These are phyloP conservation scores for Cryptus viduatorius DNA, from an alignment of 2,888 invertebrate species.

Conservation along the genomic window DNA sequence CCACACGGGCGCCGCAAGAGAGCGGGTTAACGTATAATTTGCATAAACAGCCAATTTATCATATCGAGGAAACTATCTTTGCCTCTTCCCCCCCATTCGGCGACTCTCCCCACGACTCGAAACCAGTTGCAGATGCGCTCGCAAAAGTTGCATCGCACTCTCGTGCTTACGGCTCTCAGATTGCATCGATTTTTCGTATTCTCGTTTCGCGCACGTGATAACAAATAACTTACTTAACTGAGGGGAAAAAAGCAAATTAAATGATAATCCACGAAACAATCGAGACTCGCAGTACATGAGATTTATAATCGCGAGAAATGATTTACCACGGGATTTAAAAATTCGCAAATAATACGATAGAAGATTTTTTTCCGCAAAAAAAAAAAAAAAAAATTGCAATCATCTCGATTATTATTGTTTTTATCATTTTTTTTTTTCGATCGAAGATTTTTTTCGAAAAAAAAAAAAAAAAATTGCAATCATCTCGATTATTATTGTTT, in stretches of 20 bases:
- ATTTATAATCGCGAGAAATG: too few species aligned
- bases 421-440: too few species aligned
- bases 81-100: conserved; percentile 9
- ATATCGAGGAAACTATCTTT: conserved; percentile 73
- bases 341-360: too few species aligned
- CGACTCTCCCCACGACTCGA: conserved; percentile 3
- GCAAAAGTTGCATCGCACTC: conserved; percentile 12
- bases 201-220: conserved; percentile 25
- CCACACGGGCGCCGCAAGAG: conserved; percentile 54
- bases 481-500: too few species aligned
- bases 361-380: too few species aligned
- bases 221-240: conserved; percentile 6
- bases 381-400: too few species aligned
- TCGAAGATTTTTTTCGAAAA: too few species aligned
- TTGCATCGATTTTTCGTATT: conserved; percentile 23
- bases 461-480: too few species aligned
- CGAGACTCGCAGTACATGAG: too few species aligned
- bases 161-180: conserved; percentile 2
- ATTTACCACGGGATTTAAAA: neutral
- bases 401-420: too few species aligned
- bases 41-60: conserved; percentile 78
- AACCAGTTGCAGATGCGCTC: conserved; percentile 59
- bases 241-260: neutral
- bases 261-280: neutral
- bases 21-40: conserved; percentile 74